Evolutionary conservation across 37 sponge, comb jelly and placozoan species (phyloP), one percentile per base, ranked within the genome.

Genomic region (Agelas oroides): DNA sequence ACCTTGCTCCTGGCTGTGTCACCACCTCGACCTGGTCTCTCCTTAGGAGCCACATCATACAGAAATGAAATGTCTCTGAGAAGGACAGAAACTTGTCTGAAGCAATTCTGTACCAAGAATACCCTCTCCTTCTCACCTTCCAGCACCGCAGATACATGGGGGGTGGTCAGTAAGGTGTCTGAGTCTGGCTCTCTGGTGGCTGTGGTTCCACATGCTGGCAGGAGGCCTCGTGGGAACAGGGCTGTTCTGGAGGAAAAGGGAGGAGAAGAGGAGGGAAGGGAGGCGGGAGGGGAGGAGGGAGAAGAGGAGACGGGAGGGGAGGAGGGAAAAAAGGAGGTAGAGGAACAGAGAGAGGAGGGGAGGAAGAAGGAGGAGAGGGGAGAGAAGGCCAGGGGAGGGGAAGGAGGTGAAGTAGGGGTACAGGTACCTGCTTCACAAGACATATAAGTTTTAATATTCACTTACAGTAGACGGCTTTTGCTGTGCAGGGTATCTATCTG

Each of bases 61-160:
- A 96, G 86, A 68, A 96, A 96, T 0, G 96, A 96, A 24, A 96
- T 91, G 59, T 96, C 96, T 65, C 93, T 93, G 76, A 53, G 11
- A 31, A 69, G 35, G 3, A 24, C 11, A 37, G 2, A 24, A 23
- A 2, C 5, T 63, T 34, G 30, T 12, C 3, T 25, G 20, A 16
- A 5, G 24, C 63, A 56, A 11, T 2, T 15, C 53, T 11, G 55
- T 30, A 28, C 27, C 28, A 57, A 20, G 61, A 25, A 23, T 25
- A 52, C 1, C 5, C 3, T 12, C 6, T 27, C 5, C 27, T 11
- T 56, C 77, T 65, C 54, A 86, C 90, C 77, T 96, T 64, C 99
- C 99, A 67, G 99, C 95, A 3, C 99, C 99, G 86, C 96, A 96
- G 2, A 92, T 59, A 76, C 99, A 97, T 0, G 95, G 95, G 18